Base-by-base conservation (phyloP, 2,113 vertebrate species). In the Platycercus adscitus region DNA sequence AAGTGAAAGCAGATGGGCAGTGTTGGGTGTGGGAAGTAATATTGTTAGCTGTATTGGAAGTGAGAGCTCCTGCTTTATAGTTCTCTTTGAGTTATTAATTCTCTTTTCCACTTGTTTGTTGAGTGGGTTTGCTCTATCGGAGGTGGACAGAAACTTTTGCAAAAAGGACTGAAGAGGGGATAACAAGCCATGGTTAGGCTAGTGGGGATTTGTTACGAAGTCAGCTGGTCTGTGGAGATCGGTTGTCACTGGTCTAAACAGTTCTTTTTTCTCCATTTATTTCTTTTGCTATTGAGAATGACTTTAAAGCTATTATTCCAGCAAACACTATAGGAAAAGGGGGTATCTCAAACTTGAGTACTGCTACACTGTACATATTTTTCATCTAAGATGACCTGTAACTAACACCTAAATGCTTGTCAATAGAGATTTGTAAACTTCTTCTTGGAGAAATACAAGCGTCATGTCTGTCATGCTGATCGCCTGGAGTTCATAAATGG, bases 401-500 rank as follows among this genome's bases (percentile, higher is more conserved):
- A 93, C 56, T 89, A 83, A 78, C 16, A 10, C 66, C 55, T 91
- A 81, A 86, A 95, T 97, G 72, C 93, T 97, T 96, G 24, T 96
- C 89, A 16, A 94, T 33, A 99, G 99, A 98, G 99, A 87, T 99
- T 99, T 97, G 98, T 98, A 58, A 96, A 89, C 52, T 99, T 98
- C 96, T 98, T 99, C 91, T 85, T 97, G 88, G 98, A 99, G 95
- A 98, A 98, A 76, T 98, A 98, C 19, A 98, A 98, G 19, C 98
- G 97, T 18, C 97, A 8, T 1, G 98, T 99, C 73, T 99, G 99
- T 89, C 97, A 98, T 0, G 91, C 98, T 2, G 99, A 99, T 93
- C 98, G 97, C 44, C 95, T 97, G 49, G 98, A 99, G 95, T 99
- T 99, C 87, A 95, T 99, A 81, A 99, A 99, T 6, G 98, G 99